These are phyloP conservation scores for Dinoponera quadriceps DNA, from an alignment of 1,140 invertebrate genomes.

Conservation along the genomic window DNA sequence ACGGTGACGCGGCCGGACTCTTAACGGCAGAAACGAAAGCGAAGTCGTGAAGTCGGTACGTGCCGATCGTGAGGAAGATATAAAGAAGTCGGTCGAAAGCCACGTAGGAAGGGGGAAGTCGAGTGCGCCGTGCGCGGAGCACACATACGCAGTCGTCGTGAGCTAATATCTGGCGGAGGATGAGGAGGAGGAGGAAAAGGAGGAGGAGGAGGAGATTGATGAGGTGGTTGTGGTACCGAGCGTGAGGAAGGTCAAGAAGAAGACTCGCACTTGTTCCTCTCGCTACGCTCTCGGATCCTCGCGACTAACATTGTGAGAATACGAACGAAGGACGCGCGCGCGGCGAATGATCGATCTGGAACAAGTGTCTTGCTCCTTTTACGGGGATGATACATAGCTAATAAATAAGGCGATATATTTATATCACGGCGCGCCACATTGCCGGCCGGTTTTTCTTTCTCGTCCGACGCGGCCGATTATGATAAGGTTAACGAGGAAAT, in stretches of 20 bases:
- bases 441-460: slow-evolving; percentile 29
- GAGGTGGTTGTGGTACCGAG: slow-evolving; percentile 61
- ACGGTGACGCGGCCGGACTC: slow-evolving; percentile 47
- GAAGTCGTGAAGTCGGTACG: slow-evolving; percentile 57
- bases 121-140: slow-evolving; percentile 4
- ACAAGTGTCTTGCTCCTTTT: slow-evolving; percentile 59
- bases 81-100: slow-evolving; percentile 58
- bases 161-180: slow-evolving; percentile 55
- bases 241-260: slow-evolving; percentile 67
- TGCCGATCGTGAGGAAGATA: slow-evolving; percentile 62
- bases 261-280: slow-evolving; percentile 65
- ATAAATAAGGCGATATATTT: slow-evolving; percentile 57
- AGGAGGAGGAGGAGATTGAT: slow-evolving; percentile 57
- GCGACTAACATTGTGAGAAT: slow-evolving; percentile 51
- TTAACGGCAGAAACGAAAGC: slow-evolving; percentile 61
- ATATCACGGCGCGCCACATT: slow-evolving; percentile 48
- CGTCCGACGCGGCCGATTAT: slow-evolving; percentile 44
- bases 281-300: slow-evolving; percentile 48
- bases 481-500: slow-evolving; percentile 59
- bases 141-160: slow-evolving; percentile 38
- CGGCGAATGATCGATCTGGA: slow-evolving; percentile 53
- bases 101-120: slow-evolving; percentile 40
- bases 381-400: slow-evolving; percentile 44
- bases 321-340: slow-evolving; percentile 50
- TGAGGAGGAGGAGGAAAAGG: slow-evolving; percentile 45